These are phyloP conservation scores for Luscinia luscinia DNA, from an alignment of 2,797 vertebrate species.

Conservation along the genomic window DNA sequence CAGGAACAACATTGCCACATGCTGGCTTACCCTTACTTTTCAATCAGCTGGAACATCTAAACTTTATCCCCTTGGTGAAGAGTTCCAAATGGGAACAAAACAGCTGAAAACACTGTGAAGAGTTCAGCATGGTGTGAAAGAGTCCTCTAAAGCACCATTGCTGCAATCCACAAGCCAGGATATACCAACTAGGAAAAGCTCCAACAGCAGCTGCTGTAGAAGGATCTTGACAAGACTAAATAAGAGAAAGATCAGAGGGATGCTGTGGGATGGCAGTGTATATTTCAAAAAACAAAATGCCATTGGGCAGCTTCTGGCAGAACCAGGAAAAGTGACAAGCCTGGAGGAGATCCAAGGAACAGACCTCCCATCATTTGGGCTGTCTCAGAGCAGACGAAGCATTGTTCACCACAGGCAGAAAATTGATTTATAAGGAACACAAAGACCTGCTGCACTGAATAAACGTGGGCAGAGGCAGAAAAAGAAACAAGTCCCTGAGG, in stretches of 20 bases:
- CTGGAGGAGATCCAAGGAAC: neutral
- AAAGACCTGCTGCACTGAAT: slow-evolving; percentile 18
- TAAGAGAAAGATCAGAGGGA: slow-evolving; percentile 5
- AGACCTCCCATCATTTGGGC: neutral
- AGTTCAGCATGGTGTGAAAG: neutral
- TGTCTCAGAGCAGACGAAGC: neutral
- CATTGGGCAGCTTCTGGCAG: slow-evolving; percentile 33
- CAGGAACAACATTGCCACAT: neutral
- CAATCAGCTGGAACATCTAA: neutral
- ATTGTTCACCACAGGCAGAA: slow-evolving; percentile 24
- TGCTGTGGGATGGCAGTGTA: neutral
- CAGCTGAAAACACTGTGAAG: neutral
- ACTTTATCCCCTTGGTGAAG: neutral
- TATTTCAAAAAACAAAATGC: slow-evolving; percentile 1
- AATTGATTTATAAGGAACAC: slow-evolving; percentile 48
- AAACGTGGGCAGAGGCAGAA: neutral
- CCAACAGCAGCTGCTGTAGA: neutral
- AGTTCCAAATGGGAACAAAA: neutral
- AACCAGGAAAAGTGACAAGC: slow-evolving; percentile 8
- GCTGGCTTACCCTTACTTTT: neutral
- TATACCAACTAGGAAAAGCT: neutral
- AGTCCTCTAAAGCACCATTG: neutral
- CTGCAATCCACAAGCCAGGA: neutral
- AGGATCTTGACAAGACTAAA: neutral
- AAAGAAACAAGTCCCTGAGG: slow-evolving; percentile 8